Evolutionary conservation across 2,888 invertebrate genomes (phyloP), one percentile per base, ranked within the genome.

Genomic region (Cheilosia grossa): DNA sequence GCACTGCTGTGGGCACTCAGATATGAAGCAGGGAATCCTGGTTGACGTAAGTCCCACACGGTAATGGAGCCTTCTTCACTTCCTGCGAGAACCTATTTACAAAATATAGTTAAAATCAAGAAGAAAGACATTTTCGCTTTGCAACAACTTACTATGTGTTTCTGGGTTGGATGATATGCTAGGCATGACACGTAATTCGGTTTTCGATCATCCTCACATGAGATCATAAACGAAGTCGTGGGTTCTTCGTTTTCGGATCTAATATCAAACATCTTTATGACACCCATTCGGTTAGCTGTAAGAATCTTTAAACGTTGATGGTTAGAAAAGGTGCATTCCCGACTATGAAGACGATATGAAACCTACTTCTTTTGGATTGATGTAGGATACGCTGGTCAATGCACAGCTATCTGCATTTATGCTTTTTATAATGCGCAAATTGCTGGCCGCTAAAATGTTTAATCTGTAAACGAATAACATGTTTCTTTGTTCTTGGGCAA

Each of bases 181-280:
- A 98, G 93, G 89, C 96, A 95, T 1, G 95, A 96, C 0, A 96
- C 95, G 63, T 95, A 95, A 86, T 91, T 92, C 0, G 89, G 90
- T 24, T 88, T 89, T 47, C 90, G 91, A 82, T 94, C 93, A 92
- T 94, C 94, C 87, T 96, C 96, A 0, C 95, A 96, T 37, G 95
- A 95, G 74, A 96, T 93, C 89, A 96, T 94, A 89, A 97, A 96
- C 1, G 89, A 87, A 5, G 86, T 67, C 47, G 95, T 94, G 51
- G 94, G 94, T 0, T 93, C 92, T 2, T 97, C 95, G 83, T 94
- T 93, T 88, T 95, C 93, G 2, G 93, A 92, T 85, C 97, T 93
- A 9, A 97, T 92, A 90, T 98, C 98, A 95, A 97, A 98, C 78
- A 97, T 94, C 91, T 98, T 97, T 93, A 98, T 95, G 89, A 97